Evolutionary conservation across 2,888 invertebrate species (phyloP), one percentile per base, ranked within the genome.

Genomic region (Tenthredo distinguenda): DNA sequence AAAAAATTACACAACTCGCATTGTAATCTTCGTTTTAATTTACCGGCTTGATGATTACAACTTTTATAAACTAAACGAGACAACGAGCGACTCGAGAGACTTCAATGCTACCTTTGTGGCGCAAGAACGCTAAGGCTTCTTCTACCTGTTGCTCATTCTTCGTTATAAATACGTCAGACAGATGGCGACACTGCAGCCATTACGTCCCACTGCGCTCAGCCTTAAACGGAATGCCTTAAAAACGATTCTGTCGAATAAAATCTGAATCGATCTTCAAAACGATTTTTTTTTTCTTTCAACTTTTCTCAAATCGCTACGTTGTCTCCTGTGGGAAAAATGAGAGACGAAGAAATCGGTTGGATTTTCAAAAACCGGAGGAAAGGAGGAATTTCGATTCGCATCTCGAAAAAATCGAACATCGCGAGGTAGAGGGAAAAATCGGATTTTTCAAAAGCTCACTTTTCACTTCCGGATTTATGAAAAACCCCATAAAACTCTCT

Each of bases 11-110:
- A 58, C 21, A 62, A 77, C 18, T 26, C 31, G 34, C 55, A 31
- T 47, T 83, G 68, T 68, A 68, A 83, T 83, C 47, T 68, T 68
- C 68, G 58, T 82, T 68, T 82, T 47, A 82, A 26, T 82, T 68
- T 68, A 18, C 31, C 43, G n/a, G 7, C 65, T 21, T 6, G 62
- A 81, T 47, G 81, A 62, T 62, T 62, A 81, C 26, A 37, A 79
- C 50, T 55, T 79, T 62, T 81, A 81, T 81, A 81, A 37, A 37
- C 58, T 58, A 81, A 74, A 74, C 72, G 72, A 74, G 72, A 10
- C 72, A 26, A 43, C 74, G 12, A 40, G 21, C 7, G 9, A n/a
- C 18, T 7, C 31, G 18, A 15, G 82, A 26, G 68, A 83, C 68
- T 83, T 83, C 82, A 65, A 83, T 83, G 82, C 82, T 65, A 47